phyloP scores from a whole-genome alignment of 2,888 invertebrate genomes.

The Caenorhabditis panamensis region DNA sequence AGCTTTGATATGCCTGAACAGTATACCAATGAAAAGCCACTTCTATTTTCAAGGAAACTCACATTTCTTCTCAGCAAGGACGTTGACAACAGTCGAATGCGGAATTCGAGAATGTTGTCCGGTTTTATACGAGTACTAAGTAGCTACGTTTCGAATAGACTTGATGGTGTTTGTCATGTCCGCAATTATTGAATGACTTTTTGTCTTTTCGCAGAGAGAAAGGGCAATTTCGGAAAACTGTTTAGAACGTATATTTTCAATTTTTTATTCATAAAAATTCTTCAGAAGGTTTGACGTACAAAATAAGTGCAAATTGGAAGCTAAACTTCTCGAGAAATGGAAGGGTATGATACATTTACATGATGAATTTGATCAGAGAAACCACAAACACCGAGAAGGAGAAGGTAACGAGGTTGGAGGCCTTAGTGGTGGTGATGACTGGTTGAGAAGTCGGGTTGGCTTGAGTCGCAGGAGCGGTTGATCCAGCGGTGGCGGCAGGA shows the following conservation, averaged over 20 bases:
- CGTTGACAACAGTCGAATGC: not conserved
- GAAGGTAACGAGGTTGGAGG: constrained; percentile 5
- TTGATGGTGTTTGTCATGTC: constrained; percentile 31
- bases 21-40: too few species aligned
- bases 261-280: not conserved
- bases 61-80: constrained; percentile 34
- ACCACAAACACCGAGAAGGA: constrained; percentile 37
- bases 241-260: not conserved
- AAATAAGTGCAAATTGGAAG: too few species aligned
- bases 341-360: constrained; percentile 19
- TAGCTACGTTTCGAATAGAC: constrained; percentile 31
- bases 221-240: constrained; percentile 10
- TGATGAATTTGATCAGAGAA: constrained; percentile 23
- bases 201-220: constrained; percentile 7
- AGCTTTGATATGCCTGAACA: constrained; percentile 70
- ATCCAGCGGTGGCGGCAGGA: not conserved
- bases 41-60: constrained; percentile 27
- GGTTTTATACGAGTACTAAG: constrained; percentile 29
- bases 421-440: constrained; percentile 16
- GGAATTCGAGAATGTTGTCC: constrained; percentile 1
- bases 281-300: too few species aligned
- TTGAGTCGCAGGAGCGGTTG: not conserved
- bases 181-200: constrained; percentile 33
- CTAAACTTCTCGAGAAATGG: not conserved
- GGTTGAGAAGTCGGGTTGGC: not conserved